Evolutionary conservation across 2,113 vertebrate species (phyloP), one percentile per base, ranked within the genome.

Genomic region (Gila orcuttii): DNA sequence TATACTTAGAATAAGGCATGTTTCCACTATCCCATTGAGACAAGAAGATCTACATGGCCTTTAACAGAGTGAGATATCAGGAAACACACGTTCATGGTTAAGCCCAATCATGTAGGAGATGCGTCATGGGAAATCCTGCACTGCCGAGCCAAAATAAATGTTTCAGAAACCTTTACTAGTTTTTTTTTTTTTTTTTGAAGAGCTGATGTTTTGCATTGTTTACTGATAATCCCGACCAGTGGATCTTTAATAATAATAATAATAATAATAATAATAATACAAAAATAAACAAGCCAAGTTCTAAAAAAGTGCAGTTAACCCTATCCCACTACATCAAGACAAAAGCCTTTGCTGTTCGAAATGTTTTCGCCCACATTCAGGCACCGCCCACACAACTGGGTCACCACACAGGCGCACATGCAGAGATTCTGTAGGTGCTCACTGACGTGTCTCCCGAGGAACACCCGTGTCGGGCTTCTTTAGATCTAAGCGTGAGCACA

Each of bases 331-430:
- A 2, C 36, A 73, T 23, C 25, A 19, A 76, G 74, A 76, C 45
- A 50, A 60, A 17, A 81, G 25, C 36, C n/a, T 81, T 42, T 42
- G 6, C 33, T 93, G 85, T 91, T 92, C 90, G 93, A 91, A 89
- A 92, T 91, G 91, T 92, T 93, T 92, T 93, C 92, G 89, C 93
- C 94, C 93, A 92, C 93, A 89, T 47, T 36, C 52, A 60, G 2
- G 50, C 66, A 19, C 85, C 69, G 31, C 85, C 85, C 85, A 64
- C 82, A 68, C 64, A 79, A 66, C 82, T 84, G 86, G 86, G 86
- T 87, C 66, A 80, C 86, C 86, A 69, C 86, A 69, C 84, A 52
- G 83, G 90, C 59, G 17, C 86, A 55, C 81, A 71, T 47, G 55
- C 36, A 60, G n/a, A 13, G 42, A 52, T n/a, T 12, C 64, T 79